These are phyloP conservation scores for Craterocephalus amniculus DNA, from an alignment of 2,797 vertebrate genomes.

Conservation along the genomic window DNA sequence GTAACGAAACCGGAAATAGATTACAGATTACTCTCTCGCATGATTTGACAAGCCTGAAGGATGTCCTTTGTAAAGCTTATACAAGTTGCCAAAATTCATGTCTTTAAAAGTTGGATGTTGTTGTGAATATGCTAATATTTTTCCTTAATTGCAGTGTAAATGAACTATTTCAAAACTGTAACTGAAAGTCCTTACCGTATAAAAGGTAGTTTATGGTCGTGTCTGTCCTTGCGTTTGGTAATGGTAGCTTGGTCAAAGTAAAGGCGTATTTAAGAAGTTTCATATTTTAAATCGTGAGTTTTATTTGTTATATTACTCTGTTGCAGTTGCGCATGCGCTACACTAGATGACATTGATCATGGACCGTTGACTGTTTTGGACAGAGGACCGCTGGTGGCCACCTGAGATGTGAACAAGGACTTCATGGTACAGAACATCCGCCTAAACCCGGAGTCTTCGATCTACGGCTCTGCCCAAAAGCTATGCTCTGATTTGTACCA, in stretches of 20 bases:
- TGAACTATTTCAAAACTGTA: not conserved
- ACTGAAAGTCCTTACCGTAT: not conserved
- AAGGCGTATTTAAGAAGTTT: too few species aligned
- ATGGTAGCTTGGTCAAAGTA: too few species aligned
- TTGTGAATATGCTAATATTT: not conserved
- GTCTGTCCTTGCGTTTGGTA: not conserved
- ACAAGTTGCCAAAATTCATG: not conserved
- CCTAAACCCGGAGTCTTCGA: too few species aligned
- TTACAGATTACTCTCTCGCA: not conserved
- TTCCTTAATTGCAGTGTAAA: not conserved
- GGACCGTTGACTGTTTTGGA: too few species aligned
- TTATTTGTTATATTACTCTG: too few species aligned
- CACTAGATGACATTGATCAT: too few species aligned
- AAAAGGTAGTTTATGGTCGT: not conserved
- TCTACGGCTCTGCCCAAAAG: too few species aligned
- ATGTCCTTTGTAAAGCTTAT: not conserved
- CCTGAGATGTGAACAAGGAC: too few species aligned
- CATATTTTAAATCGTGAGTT: too few species aligned
- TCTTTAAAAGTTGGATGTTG: not conserved
- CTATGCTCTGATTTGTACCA: not conserved
- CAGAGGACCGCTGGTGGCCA: too few species aligned
- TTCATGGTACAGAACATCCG: too few species aligned
- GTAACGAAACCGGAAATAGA: slow-evolving; percentile 24
- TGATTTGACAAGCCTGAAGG: not conserved
- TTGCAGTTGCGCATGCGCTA: too few species aligned